Evolutionary conservation across 2,888 invertebrate genomes (phyloP).

Genomic region (Cistogaster globosa): DNA sequence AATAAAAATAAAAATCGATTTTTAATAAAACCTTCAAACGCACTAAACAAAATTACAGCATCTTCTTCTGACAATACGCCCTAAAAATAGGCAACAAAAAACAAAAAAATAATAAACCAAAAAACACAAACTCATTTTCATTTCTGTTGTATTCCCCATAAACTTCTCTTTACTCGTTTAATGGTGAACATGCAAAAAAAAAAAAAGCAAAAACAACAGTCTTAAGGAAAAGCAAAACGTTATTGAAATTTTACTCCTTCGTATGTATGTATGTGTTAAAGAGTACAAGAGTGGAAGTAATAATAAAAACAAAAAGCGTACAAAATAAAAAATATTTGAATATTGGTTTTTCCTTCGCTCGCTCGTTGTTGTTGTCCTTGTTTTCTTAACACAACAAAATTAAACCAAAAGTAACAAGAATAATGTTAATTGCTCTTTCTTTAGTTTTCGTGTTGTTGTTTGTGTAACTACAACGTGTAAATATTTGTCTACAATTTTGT

Average conservation of each 20-base stretch:
- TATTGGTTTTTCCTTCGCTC: background rate
- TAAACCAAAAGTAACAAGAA: background rate
- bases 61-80: background rate
- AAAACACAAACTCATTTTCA: background rate
- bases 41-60: slow-evolving; percentile 11
- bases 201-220: background rate
- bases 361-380: no score
- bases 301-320: no score
- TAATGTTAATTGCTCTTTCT: slow-evolving; percentile 21
- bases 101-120: background rate
- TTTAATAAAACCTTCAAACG: slow-evolving; percentile 18
- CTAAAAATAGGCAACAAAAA: no score
- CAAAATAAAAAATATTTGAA: no score
- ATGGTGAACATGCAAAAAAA: background rate
- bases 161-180: background rate
- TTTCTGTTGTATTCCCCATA: background rate
- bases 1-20: slow-evolving; percentile 42
- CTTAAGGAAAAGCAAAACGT: background rate
- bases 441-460: background rate
- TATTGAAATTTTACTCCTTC: background rate
- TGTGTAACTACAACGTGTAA: background rate
- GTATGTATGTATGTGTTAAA: no score
- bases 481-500: slow-evolving; percentile 15
- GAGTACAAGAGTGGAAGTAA: no score
- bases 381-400: background rate